A percentile compares a stretch with the other conserved stretches of the same genome.
phyloP scores from a whole-genome alignment of 2,888 invertebrate genomes.

The Sycophila texana region DNA sequence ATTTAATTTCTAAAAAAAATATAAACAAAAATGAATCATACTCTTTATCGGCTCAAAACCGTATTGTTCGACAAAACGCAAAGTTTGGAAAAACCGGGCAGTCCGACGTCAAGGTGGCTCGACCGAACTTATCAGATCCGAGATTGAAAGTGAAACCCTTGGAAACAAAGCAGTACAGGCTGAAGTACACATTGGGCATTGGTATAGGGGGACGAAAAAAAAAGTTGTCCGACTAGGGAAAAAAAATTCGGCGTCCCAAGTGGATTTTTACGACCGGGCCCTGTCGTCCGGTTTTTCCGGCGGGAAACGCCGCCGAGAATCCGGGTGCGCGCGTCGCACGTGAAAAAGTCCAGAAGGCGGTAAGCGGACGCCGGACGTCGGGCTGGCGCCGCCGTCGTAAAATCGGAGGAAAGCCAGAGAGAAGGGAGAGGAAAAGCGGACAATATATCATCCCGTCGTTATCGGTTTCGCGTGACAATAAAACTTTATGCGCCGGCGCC shows the following conservation, averaged over 20 bases:
- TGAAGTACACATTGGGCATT: too few species aligned
- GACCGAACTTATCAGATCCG: too few species aligned
- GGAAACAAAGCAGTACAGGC: too few species aligned
- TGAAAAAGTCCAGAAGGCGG: constrained; percentile 40
- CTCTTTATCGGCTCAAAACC: too few species aligned
- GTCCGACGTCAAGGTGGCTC: too few species aligned
- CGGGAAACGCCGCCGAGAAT: neutral
- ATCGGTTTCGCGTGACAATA: constrained; percentile 27
- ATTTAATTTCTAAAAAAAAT: too few species aligned
- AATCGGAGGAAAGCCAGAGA: constrained; percentile 47
- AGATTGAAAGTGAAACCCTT: too few species aligned
- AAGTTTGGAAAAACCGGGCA: too few species aligned
- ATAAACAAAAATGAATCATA: too few species aligned
- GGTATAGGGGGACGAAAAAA: too few species aligned
- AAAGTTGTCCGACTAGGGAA: neutral
- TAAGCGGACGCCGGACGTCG: constrained; percentile 60
- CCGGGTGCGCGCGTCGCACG: too few species aligned
- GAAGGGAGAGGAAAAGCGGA: neutral
- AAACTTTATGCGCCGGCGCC: constrained; percentile 10
- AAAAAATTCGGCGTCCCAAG: neutral
- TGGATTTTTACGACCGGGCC: neutral
- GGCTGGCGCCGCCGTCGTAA: constrained; percentile 53
- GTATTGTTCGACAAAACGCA: too few species aligned
- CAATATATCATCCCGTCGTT: constrained; percentile 34
- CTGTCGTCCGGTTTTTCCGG: constrained; percentile 13